A percentile compares a stretch with the other conserved stretches of the same genome.
Evolutionary conservation across 2,113 vertebrate species (phyloP).

Genomic region (Scalopus aquaticus): DNA sequence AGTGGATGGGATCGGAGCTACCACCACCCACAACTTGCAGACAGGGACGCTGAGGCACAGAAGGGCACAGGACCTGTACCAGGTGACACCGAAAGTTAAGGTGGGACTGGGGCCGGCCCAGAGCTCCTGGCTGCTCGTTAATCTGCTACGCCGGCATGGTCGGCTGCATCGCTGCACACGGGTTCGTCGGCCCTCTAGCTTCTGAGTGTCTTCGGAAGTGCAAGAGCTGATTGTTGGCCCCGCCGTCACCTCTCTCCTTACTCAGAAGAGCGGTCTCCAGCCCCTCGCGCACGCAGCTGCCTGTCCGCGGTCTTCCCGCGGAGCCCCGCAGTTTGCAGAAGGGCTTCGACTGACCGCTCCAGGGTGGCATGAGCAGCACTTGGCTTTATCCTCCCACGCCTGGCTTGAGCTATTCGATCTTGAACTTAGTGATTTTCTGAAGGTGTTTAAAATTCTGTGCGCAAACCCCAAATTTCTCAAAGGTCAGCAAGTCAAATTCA

Average conservation of each 20-base stretch:
- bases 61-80: neutral
- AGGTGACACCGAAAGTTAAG: neutral
- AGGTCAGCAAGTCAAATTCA: constrained; percentile 82
- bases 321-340: constrained; percentile 24
- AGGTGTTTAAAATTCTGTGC: constrained; percentile 80
- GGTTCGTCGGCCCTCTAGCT: neutral
- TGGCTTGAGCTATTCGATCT: constrained; percentile 71
- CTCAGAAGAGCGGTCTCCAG: neutral
- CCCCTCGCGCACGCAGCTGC: neutral
- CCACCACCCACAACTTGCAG: neutral
- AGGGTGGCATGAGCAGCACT: neutral
- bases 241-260: neutral
- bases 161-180: neutral
- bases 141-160: too few species aligned
- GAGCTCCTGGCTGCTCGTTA: neutral
- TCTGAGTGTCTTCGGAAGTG: neutral
- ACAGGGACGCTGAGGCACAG: neutral
- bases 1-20: neutral
- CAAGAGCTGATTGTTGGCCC: neutral
- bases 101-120: neutral
- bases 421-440: constrained; percentile 77
- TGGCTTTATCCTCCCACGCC: constrained; percentile 47
- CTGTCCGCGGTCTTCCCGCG: neutral
- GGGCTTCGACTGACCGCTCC: neutral
- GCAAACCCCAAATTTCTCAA: constrained; percentile 81